phyloP scores from a whole-genome alignment of 2,888 invertebrate genomes.

The Mythimna pallens region DNA sequence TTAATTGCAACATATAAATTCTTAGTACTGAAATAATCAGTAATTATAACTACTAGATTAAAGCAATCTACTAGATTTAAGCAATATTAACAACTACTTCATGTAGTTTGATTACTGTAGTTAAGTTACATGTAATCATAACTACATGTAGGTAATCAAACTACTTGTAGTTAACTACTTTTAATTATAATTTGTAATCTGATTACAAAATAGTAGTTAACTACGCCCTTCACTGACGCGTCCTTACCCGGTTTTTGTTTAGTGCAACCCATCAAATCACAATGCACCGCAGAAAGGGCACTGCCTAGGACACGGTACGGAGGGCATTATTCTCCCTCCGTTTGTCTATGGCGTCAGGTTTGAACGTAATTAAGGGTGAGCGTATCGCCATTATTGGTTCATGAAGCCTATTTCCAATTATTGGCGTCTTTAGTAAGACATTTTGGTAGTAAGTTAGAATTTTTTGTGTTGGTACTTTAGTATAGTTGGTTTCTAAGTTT shows the following conservation, averaged over 20 bases:
- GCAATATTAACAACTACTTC: too few relatives aligned
- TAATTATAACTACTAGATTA: too few relatives aligned
- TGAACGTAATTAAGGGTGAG: constrained; percentile 40
- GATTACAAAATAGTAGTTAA: too few relatives aligned
- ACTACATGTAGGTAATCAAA: too few relatives aligned
- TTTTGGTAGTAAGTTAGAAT: neutral
- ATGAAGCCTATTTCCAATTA: constrained; percentile 32
- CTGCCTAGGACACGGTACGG: constrained; percentile 4
- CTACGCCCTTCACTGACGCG: too few relatives aligned
- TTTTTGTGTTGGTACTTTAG: neutral
- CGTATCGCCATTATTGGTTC: constrained; percentile 29
- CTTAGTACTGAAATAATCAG: too few relatives aligned
- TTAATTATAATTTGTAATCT: too few relatives aligned
- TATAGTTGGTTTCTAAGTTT: neutral
- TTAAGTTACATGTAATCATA: too few relatives aligned
- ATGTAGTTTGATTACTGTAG: too few relatives aligned
- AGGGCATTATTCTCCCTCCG: constrained; percentile 39
- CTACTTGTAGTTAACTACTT: too few relatives aligned
- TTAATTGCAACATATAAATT: too few relatives aligned
- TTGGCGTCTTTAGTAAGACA: neutral
- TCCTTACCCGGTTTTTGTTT: constrained; percentile 12
- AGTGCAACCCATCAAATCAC: constrained; percentile 4
- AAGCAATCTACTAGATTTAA: too few relatives aligned
- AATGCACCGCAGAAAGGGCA: constrained; percentile 7
- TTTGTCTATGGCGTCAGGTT: constrained; percentile 37